A percentile compares a stretch with the other conserved stretches of the same genome.
These are phyloP conservation scores for Dipodomys spectabilis DNA, from an alignment of 2,113 vertebrate genomes.

Conservation along the genomic window DNA sequence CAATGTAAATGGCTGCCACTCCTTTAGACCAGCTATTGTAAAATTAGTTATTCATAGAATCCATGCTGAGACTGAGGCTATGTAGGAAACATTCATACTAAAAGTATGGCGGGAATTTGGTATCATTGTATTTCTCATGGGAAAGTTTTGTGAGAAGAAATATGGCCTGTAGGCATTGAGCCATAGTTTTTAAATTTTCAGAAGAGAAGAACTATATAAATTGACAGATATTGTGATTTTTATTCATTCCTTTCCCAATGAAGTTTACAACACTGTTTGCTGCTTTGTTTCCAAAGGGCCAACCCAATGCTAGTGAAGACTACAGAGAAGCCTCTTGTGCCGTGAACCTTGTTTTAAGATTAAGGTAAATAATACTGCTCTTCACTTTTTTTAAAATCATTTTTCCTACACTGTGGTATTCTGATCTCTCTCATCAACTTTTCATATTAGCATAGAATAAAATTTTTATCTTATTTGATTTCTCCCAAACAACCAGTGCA, in stretches of 20 bases:
- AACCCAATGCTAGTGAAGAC: conserved; percentile 88
- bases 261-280: conserved; percentile 30
- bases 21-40: neutral
- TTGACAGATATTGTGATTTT: neutral
- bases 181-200: conserved; percentile 24
- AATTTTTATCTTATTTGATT: conserved; percentile 78
- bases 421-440: conserved; percentile 76
- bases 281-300: conserved; percentile 87
- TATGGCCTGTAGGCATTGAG: neutral
- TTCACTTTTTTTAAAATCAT: conserved; percentile 60
- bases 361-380: conserved; percentile 91
- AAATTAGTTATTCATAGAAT: neutral
- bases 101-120: neutral
- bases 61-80: neutral
- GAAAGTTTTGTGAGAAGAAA: neutral
- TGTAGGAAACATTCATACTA: neutral
- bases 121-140: neutral
- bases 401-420: conserved; percentile 65
- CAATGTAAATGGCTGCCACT: neutral
- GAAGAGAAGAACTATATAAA: neutral
- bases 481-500: conserved; percentile 76
- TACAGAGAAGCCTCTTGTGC: conserved; percentile 89
- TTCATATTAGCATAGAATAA: conserved; percentile 81
- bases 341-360: conserved; percentile 97
- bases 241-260: neutral